Percentiles rank a stretch among this genome's conserved stretches.
phyloP scores from a whole-genome alignment of 2,797 vertebrate species.

The Anabas testudineus region DNA sequence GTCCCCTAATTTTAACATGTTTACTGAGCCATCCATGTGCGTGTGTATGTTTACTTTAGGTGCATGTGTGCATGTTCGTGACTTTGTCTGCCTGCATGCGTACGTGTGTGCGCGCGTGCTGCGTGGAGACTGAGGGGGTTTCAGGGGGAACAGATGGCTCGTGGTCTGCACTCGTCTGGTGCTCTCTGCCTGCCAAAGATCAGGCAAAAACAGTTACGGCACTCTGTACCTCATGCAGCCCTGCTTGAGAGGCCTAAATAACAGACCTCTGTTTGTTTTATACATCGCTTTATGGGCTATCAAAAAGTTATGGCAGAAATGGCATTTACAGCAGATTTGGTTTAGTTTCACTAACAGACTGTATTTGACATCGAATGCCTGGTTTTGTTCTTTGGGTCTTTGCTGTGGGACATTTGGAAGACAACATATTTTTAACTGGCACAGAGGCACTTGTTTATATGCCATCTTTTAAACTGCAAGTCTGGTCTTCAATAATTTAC shows the following conservation, averaged over 20 bases:
- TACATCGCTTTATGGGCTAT: constrained; percentile 42
- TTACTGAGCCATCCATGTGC: constrained; percentile 29
- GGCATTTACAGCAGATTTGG: constrained; percentile 41
- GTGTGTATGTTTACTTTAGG: constrained; percentile 27
- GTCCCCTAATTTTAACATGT: constrained; percentile 47
- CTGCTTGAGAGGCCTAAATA: constrained; percentile 30
- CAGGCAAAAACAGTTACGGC: constrained; percentile 61
- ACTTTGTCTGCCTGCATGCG: constrained; percentile 11
- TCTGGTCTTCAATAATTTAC: constrained; percentile 27
- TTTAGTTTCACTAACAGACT: constrained; percentile 33
- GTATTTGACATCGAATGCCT: constrained; percentile 18
- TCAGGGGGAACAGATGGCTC: constrained; percentile 78
- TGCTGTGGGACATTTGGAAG: constrained; percentile 17
- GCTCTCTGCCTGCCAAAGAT: constrained; percentile 77
- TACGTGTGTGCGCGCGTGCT: constrained; percentile 30
- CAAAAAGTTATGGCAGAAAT: constrained; percentile 36
- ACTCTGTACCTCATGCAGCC: constrained; percentile 43
- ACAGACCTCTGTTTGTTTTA: constrained; percentile 54
- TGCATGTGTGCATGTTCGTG: constrained; percentile 10
- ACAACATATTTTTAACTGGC: background rate
- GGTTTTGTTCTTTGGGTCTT: constrained; percentile 30
- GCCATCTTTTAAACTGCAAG: constrained; percentile 7
- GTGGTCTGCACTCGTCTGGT: constrained; percentile 75
- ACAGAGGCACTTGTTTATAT: constrained; percentile 22
- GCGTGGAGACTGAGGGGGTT: constrained; percentile 45